Evolutionary conservation across 2,888 invertebrate genomes (phyloP), one percentile per base, ranked within the genome.

Genomic region (Deladenus siricidicola): DNA sequence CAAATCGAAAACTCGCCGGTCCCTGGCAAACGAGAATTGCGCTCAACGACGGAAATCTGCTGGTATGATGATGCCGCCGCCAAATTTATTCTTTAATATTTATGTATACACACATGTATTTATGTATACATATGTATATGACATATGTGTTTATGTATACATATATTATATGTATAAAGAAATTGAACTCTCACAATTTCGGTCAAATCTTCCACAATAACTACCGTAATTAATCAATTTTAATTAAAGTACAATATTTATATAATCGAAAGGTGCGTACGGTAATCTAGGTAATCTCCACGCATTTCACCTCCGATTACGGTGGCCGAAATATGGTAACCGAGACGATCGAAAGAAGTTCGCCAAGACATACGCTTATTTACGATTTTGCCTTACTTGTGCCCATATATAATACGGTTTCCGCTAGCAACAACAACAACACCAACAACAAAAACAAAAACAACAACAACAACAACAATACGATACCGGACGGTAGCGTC

Each of bases 21-120:
- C 66, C 71, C 3, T 76, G 76, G 76, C 73, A 76, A 47, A 68
- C 68, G 23, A 45, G 76, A 47, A 60, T 67, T n/a, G 60, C 62
- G 8, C 50, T 70, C 6, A 56, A 57, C 10, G 56, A 59, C n/a
- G 56, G 65, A 17, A 57, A 65, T 61, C 60, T 70, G 51, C 60
- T 70, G 47, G 63, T 66, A 29, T 53, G 51, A 55, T 19, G n/a
- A n/a, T n/a, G n/a, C n/a, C n/a, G n/a, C n/a, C n/a, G n/a, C n/a
- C n/a, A n/a, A n/a, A n/a, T n/a, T n/a, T n/a, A n/a, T n/a, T n/a
- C n/a, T n/a, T n/a, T n/a, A n/a, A n/a, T n/a, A n/a, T n/a, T n/a
- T n/a, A n/a, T n/a, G n/a, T n/a, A n/a, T n/a, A n/a, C n/a, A n/a
- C n/a, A n/a, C n/a, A n/a, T n/a, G n/a, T n/a, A n/a, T n/a, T n/a